Evolutionary conservation across 53 echinoderm and acorn worm genomes (phyloP).

Genomic region (Holothuria scabra): DNA sequence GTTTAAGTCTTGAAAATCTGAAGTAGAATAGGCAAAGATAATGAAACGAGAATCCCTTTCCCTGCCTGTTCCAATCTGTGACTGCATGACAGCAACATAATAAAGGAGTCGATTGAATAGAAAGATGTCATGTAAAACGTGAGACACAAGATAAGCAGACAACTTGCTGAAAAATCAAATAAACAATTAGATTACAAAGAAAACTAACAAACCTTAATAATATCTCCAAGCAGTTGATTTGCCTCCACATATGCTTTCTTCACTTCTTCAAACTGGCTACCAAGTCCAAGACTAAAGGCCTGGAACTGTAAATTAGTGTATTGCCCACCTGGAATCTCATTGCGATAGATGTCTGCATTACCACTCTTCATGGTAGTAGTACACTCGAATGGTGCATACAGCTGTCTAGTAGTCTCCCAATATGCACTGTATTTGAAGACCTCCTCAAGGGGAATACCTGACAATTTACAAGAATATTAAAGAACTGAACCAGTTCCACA

Average conservation of each 20-base stretch:
- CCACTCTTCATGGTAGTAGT: slow-evolving; percentile 94
- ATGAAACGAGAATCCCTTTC: no score
- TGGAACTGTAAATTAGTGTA: slow-evolving; percentile 99
- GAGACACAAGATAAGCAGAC: no score
- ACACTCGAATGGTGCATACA: slow-evolving; percentile 98
- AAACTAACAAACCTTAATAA: slow-evolving; percentile 76
- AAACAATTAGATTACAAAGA: no score
- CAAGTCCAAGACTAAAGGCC: slow-evolving; percentile 94
- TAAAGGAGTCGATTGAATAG: no score
- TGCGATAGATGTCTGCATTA: slow-evolving; percentile 91
- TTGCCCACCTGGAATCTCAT: slow-evolving; percentile 98
- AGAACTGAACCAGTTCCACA: not conserved
- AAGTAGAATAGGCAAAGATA: no score
- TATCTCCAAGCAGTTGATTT: slow-evolving; percentile 85
- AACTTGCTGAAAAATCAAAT: no score
- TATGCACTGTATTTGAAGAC: slow-evolving; percentile 95
- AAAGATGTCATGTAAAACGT: no score
- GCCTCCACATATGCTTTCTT: slow-evolving; percentile 97
- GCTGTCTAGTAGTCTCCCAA: slow-evolving; percentile 92
- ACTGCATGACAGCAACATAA: no score
- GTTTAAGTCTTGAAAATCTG: no score
- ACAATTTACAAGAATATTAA: no score
- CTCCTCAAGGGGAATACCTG: slow-evolving; percentile 87
- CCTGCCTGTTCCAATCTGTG: no score
- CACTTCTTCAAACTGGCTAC: slow-evolving; percentile 92